Evolutionary conservation across 1,140 invertebrate genomes (phyloP).

Genomic region (Reticulitermes speratus): DNA sequence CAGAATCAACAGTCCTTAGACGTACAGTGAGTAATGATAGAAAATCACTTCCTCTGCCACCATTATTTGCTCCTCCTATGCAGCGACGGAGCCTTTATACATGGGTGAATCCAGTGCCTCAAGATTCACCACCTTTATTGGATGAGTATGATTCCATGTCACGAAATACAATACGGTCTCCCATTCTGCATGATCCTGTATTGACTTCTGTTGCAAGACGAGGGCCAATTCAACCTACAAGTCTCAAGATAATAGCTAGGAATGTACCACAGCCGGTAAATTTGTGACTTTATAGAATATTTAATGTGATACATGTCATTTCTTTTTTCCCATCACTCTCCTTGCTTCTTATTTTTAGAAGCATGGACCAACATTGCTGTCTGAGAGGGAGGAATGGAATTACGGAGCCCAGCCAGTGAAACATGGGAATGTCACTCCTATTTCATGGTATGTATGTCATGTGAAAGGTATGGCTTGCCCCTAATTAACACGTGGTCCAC

Average conservation of each 20-base stretch:
- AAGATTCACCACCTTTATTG: conserved; percentile 19
- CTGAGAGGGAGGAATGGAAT: conserved; percentile 25
- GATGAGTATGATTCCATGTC: background rate
- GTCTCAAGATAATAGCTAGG: conserved; percentile 20
- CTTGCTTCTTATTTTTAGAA: conserved; percentile 7
- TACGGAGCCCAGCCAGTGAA: background rate
- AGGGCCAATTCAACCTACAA: conserved; percentile 25
- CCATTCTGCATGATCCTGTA: conserved; percentile 39
- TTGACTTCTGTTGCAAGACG: background rate
- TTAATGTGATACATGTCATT: background rate
- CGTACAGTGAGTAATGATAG: conserved; percentile 49
- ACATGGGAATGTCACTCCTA: background rate
- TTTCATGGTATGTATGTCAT: background rate
- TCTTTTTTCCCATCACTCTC: background rate
- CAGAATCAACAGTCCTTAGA: conserved; percentile 41
- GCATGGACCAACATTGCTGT: conserved; percentile 19
- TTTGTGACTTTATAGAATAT: background rate
- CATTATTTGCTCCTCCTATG: conserved; percentile 46
- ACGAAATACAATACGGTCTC: background rate
- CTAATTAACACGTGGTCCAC: too few species aligned
- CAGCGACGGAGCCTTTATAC: conserved; percentile 42
- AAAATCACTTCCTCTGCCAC: conserved; percentile 46
- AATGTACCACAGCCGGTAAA: conserved; percentile 23
- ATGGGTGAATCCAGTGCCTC: conserved; percentile 44
- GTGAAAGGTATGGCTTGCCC: too few species aligned